Percentiles rank a stretch among this genome's conserved stretches.
These are phyloP conservation scores for Phthorimaea operculella DNA, from an alignment of 1,140 invertebrate species.

Conservation along the genomic window DNA sequence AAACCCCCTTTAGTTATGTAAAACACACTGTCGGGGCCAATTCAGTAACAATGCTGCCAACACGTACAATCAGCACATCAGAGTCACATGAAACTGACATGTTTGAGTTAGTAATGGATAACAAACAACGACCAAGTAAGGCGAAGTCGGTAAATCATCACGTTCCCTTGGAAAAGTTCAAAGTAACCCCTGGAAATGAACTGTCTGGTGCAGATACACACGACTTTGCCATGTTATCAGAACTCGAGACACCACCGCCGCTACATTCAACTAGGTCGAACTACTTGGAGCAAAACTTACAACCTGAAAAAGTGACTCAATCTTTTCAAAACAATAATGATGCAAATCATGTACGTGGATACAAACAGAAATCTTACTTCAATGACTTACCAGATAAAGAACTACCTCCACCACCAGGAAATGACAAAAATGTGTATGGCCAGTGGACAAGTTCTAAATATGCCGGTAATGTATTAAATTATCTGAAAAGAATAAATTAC, in stretches of 20 bases:
- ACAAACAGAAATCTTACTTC: neutral
- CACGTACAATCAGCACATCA: too few species aligned
- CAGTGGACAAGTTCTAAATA: slow-evolving; percentile 52
- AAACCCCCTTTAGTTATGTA: too few species aligned
- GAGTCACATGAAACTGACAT: neutral
- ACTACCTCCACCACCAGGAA: slow-evolving; percentile 29
- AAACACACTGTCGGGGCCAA: too few species aligned
- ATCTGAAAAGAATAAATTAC: slow-evolving; percentile 45
- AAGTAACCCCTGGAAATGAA: neutral
- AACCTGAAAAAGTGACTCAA: neutral
- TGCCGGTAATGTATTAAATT: slow-evolving; percentile 48
- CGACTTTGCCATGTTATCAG: slow-evolving; percentile 25
- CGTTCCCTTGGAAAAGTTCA: neutral
- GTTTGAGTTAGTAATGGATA: neutral
- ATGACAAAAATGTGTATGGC: slow-evolving; percentile 38
- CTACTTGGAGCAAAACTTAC: slow-evolving; percentile 10
- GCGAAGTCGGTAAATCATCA: slow-evolving; percentile 27
- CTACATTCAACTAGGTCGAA: slow-evolving; percentile 9
- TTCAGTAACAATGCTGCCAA: too few species aligned
- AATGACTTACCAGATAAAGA: slow-evolving; percentile 29
- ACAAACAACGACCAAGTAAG: neutral
- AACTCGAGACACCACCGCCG: slow-evolving; percentile 43
- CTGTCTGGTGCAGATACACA: slow-evolving; percentile 14
- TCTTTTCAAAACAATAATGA: slow-evolving; percentile 19
- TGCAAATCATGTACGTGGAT: neutral